Evolutionary conservation across 1,140 invertebrate species (phyloP).

Genomic region (Sinonovacula constricta): DNA sequence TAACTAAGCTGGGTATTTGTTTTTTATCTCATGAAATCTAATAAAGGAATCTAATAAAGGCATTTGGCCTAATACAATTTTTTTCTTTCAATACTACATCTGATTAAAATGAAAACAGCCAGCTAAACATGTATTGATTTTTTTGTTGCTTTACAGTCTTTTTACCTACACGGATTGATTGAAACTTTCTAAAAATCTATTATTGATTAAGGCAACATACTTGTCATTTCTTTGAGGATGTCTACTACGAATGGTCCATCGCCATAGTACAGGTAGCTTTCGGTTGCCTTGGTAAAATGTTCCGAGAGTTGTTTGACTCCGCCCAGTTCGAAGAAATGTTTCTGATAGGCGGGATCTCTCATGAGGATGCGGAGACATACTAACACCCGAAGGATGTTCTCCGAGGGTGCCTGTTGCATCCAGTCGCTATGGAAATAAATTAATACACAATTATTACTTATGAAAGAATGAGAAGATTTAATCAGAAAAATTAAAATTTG

Average conservation of each 20-base stretch:
- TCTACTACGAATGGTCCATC: conserved; percentile 72
- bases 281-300: conserved; percentile 72
- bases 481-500: not conserved
- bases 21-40: too few species aligned
- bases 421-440: conserved; percentile 68
- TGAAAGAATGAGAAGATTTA: not conserved
- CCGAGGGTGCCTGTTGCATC: conserved; percentile 67
- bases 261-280: conserved; percentile 73
- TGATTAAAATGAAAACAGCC: too few species aligned
- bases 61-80: too few species aligned
- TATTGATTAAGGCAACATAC: conserved; percentile 69
- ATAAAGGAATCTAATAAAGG: too few species aligned
- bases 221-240: conserved; percentile 78
- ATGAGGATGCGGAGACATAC: conserved; percentile 76
- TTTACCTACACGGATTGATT: too few species aligned
- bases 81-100: too few species aligned
- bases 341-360: conserved; percentile 73
- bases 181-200: too few species aligned
- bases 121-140: too few species aligned
- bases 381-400: conserved; percentile 73
- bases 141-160: too few species aligned
- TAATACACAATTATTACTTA: not conserved
- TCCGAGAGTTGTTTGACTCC: conserved; percentile 70
- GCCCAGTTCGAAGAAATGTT: conserved; percentile 68
- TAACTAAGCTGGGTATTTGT: too few species aligned